A percentile compares a stretch with the other conserved stretches of the same genome.
These are phyloP conservation scores for Molorchus minor DNA, from an alignment of 2,888 invertebrate genomes.

Conservation along the genomic window DNA sequence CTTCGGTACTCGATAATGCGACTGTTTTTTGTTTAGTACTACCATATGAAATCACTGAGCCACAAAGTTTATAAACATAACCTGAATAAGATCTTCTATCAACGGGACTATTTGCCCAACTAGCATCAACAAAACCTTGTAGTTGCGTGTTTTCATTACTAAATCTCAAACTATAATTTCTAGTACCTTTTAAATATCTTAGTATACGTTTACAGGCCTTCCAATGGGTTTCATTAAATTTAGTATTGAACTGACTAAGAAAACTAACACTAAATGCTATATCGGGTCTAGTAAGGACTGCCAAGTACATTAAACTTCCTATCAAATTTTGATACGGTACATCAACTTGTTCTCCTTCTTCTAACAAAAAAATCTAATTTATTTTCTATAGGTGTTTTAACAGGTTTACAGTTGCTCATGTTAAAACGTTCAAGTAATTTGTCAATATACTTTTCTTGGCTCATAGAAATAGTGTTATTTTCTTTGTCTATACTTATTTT, in stretches of 20 bases:
- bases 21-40: too few relatives aligned
- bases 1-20: too few relatives aligned
- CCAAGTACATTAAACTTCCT: constrained; percentile 26
- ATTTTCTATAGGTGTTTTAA: constrained; percentile 16
- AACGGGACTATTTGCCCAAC: constrained; percentile 10
- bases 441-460: constrained; percentile 37
- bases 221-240: constrained; percentile 28
- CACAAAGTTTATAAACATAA: constrained; percentile 44
- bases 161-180: constrained; percentile 12
- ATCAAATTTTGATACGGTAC: constrained; percentile 27
- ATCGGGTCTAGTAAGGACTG: constrained; percentile 29
- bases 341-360: background rate
- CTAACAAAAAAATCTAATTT: background rate
- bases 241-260: constrained; percentile 38
- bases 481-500: constrained; percentile 33
- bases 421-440: constrained; percentile 25
- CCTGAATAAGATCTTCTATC: constrained; percentile 58
- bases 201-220: constrained; percentile 29
- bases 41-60: constrained; percentile 47
- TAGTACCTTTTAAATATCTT: constrained; percentile 18
- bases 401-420: constrained; percentile 23
- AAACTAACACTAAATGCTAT: constrained; percentile 31
- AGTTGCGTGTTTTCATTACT: background rate
- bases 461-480: constrained; percentile 22
- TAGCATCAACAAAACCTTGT: constrained; percentile 22